Base-by-base conservation (phyloP, 2,888 invertebrate genomes). In the Apamea epomidion region DNA sequence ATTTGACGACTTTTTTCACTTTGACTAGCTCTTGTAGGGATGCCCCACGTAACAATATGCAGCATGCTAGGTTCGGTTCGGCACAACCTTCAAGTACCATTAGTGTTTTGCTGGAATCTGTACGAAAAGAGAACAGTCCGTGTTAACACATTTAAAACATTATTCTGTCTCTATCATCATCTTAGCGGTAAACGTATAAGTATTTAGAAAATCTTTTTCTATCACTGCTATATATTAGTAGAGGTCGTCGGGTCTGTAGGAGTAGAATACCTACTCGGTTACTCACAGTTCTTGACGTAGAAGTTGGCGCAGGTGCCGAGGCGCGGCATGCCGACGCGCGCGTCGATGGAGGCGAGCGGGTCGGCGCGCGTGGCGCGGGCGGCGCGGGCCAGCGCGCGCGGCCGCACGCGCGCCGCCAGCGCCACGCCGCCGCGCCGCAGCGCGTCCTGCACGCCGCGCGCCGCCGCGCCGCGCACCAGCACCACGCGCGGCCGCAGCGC, bases 61-160 rank as follows among this genome's bases (percentile, higher is more conserved):
- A 99, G 87, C 99, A 99, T 1, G 99, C 99, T 2, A 99, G 97
- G 90, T 98, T 98, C 0, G 98, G 97, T 91, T 98, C 98, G 0
- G 98, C 98, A 88, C 99, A 98, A 12, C 99, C 99, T 94, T 99
- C 99, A 89, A 99, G 98, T 89, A 98, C 98, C 99, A 99, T 99
- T 54, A 99, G 95, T 0, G 99, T 99, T 97, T 99, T 99, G 45
- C 96, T 95, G 0, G 97, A 96, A 90, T 97, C 98, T 98, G 93
- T 81, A 67, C 29, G n/a, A 0, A 62, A 92, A 92, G 69, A 65
- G 58, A 74, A 32, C 5, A 45, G 12, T 48, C 58, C n/a, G 45
- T 8, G 16, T 48, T n/a, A 65, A 7, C 4, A 54, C 21, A 25
- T 8, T 54, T 25, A 21, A 54, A 54, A 54, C 1, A 54, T 25